A percentile compares a stretch with the other conserved stretches of the same genome.
phyloP scores from a whole-genome alignment of 2,113 vertebrate genomes.

The Pachycephala philippinensis region DNA sequence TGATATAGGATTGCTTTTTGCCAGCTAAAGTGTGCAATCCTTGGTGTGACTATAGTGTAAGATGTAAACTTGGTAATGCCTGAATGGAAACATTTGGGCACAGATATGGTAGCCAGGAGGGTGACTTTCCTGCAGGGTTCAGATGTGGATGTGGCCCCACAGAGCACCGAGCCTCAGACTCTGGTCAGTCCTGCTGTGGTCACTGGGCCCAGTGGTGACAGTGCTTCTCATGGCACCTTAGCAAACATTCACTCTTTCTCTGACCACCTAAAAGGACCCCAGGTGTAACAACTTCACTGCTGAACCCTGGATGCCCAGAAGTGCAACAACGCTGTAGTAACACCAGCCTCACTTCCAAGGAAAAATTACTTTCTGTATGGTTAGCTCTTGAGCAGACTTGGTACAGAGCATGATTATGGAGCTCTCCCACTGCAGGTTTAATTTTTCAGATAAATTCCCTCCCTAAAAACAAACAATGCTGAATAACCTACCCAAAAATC shows the following conservation, averaged over 20 bases:
- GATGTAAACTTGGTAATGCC: background rate
- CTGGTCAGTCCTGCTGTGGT: background rate
- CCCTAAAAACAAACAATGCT: background rate
- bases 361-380: background rate
- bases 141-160: background rate
- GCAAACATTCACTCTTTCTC: background rate
- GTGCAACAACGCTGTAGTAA: background rate
- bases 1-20: background rate
- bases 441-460: background rate
- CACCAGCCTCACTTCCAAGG: background rate
- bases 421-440: background rate
- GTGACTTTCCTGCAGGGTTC: background rate
- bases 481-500: background rate
- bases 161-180: background rate
- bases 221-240: rapidly evolving
- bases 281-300: background rate
- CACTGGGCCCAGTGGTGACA: background rate
- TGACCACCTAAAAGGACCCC: background rate
- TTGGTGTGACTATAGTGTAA: background rate
- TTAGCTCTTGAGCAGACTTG: background rate
- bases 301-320: background rate
- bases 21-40: background rate
- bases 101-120: background rate
- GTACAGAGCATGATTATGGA: background rate
- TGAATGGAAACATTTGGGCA: background rate